Evolutionary conservation across 1,140 invertebrate genomes (phyloP), one percentile per base, ranked within the genome.

Genomic region (Argopecten irradians): DNA sequence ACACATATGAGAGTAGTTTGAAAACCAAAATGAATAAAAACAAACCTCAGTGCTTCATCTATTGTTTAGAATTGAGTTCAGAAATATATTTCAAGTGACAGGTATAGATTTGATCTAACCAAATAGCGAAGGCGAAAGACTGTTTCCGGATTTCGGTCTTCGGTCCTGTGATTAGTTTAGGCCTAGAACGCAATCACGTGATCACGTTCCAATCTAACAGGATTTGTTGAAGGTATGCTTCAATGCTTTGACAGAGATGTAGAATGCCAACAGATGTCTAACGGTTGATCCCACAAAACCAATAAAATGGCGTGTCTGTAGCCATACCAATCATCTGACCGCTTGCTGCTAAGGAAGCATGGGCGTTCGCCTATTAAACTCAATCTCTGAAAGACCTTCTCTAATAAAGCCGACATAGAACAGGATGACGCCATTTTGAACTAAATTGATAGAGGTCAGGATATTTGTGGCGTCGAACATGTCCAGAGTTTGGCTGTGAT

Each of bases 171-270:
- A 71, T 71, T 71, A 71, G 55, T 71, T 71, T 71, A 71, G 55
- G 55, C 55, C 55, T 28, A n/a, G 55, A n/a, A 71, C 8, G 55
- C n/a, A 71, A 28, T 71, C 55, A 71, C 55, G n/a, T 71, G 55
- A 7, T 71, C n/a, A n/a, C 55, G 55, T 71, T 71, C n/a, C 55
- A 71, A 71, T 71, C 55, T 71, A 71, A 71, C 55, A 22, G 55
- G 55, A 71, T 71, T 71, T 71, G 55, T 71, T 71, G 55, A 71
- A 71, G 55, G 55, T 71, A 71, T 71, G 55, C 55, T 71, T 71
- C 55, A 71, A 28, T 71, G 55, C 55, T 71, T 28, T 71, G 55
- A 71, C 55, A 71, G 55, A 71, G 55, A 71, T 71, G 55, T 71
- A 28, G 55, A 71, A 71, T 71, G 22, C 55, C 55, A 71, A 71